Evolutionary conservation across 2,113 vertebrate genomes (phyloP), one percentile per base, ranked within the genome.

Genomic region (Paedocypris sp.): DNA sequence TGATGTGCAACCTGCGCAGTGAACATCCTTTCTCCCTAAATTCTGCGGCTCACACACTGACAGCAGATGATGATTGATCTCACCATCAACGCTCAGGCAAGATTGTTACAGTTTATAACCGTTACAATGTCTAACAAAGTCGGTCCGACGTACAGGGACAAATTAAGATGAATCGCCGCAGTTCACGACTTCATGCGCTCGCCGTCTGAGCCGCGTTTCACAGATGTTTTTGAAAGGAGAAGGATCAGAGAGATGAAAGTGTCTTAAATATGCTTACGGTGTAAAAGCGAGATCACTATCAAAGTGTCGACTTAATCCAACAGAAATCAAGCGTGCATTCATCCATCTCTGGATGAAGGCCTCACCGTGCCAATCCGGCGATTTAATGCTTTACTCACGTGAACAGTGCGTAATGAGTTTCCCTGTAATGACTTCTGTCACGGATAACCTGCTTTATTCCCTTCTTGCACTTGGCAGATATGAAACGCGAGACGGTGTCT

Each of bases 381-480:
- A 64, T 58, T 49, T 57, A 62, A 48, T 6, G 57, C 57, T 39
- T 18, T 22, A 19, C 57, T 47, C 60, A 52, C 23, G 46, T 51
- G 59, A 66, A 59, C 32, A 20, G 52, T 43, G 38, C 48, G 39
- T 66, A 60, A 62, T 28, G 49, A 73, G 70, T 77, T 75, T 73
- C 69, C 70, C 59, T 70, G 62, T 79, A 79, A 80, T 82, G 76
- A 79, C 68, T 74, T 71, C 72, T 58, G 72, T 80, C 79, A 76
- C 72, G 64, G 77, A 56, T 57, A 51, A 60, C 72, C 77, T 66
- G 70, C 71, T 72, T 73, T 69, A 25, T 38, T 52, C 18, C 23
- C 58, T 66, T 73, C 77, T 72, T 72, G 66, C 7, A 38, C 80
- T 81, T 82, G 76, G 74, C 69, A 74, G 74, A 72, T 78, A 81